A percentile compares a stretch with the other conserved stretches of the same genome.
These are phyloP conservation scores for Piaya cayana DNA, from an alignment of 2,113 vertebrate species.

Conservation along the genomic window DNA sequence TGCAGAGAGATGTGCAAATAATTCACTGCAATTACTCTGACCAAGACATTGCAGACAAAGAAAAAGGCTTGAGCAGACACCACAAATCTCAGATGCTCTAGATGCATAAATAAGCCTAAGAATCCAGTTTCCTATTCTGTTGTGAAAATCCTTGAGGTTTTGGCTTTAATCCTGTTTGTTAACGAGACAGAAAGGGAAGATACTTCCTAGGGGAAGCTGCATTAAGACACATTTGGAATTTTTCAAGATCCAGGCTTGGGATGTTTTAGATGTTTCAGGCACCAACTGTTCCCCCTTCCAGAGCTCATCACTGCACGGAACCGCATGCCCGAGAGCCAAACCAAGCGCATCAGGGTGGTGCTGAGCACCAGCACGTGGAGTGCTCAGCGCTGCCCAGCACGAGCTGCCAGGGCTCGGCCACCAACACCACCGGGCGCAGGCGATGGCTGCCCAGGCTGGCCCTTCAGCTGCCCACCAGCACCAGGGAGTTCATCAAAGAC, in stretches of 20 bases:
- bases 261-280: constrained; percentile 25
- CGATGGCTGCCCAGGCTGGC: neutral
- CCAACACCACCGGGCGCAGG: too few relatives aligned
- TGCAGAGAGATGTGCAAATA: neutral
- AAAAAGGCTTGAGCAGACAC: neutral
- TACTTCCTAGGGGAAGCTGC: neutral
- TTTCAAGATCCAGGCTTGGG: neutral
- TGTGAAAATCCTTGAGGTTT: neutral
- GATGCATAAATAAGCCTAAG: neutral
- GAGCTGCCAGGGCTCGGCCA: too few relatives aligned
- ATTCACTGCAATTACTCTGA: neutral
- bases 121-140: neutral
- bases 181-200: neutral
- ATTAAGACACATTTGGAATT: neutral
- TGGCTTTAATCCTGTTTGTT: neutral
- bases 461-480: neutral
- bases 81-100: neutral
- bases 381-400: too few relatives aligned
- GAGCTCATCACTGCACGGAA: neutral
- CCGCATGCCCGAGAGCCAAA: accelerated
- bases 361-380: too few relatives aligned
- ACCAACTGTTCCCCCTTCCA: neutral
- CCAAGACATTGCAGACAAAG: neutral
- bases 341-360: accelerated
- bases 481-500: neutral